A percentile compares a stretch with the other conserved stretches of the same genome.
Conservation (phyloP, 1,140 invertebrate species). For the Adelges cooleyi region DNA sequence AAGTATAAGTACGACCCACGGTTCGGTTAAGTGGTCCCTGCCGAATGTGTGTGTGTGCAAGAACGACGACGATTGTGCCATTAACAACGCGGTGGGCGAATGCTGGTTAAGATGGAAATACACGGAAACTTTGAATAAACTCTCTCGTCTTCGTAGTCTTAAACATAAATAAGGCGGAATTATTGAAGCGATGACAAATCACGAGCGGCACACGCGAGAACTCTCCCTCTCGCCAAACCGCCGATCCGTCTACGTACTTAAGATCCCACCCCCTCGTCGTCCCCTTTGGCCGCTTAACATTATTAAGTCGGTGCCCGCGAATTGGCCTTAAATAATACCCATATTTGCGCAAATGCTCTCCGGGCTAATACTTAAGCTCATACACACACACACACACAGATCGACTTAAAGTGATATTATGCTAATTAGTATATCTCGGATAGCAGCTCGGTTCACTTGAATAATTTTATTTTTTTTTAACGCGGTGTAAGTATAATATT, state of each 20-base stretch:
- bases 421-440: too few relatives aligned
- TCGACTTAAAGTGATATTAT: too few relatives aligned
- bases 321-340: constrained; percentile 11
- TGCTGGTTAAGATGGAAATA: neutral
- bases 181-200: constrained; percentile 27
- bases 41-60: neutral
- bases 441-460: too few relatives aligned
- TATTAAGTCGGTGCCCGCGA: constrained; percentile 11
- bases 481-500: too few relatives aligned
- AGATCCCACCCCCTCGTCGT: too few relatives aligned
- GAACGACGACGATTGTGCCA: neutral
- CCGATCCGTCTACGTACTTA: too few relatives aligned
- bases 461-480: too few relatives aligned
- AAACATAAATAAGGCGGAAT: constrained; percentile 21
- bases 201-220: neutral
- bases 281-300: too few relatives aligned
- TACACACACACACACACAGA: neutral
- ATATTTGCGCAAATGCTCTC: neutral
- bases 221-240: too few relatives aligned
- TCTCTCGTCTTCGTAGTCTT: neutral
- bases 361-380: neutral
- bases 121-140: constrained; percentile 23
- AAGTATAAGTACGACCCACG: too few relatives aligned
- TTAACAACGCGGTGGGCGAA: neutral
- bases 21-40: constrained; percentile 4